Conservation (phyloP, 2,888 invertebrate genomes). For the Hydroisotoma schaefferi region DNA sequence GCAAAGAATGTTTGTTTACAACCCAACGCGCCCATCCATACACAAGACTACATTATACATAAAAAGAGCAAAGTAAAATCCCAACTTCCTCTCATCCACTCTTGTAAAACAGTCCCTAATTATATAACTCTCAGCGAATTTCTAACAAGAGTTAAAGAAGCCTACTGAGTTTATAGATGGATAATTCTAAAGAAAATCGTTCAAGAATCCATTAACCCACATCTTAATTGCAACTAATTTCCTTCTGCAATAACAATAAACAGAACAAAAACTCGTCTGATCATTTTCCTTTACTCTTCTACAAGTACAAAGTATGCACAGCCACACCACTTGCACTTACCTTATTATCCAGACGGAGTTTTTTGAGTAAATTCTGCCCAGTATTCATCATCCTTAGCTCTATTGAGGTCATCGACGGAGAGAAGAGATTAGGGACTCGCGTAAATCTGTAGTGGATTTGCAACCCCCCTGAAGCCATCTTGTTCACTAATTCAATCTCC, state of each 20-base stretch:
- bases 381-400: conserved; percentile 76
- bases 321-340: conserved; percentile 57
- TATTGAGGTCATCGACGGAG: conserved; percentile 74
- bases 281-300: background rate
- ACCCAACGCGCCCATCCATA: too few relatives aligned
- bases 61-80: too few relatives aligned
- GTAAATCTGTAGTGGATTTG: conserved; percentile 62
- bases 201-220: background rate
- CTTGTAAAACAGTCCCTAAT: too few relatives aligned
- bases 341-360: conserved; percentile 70
- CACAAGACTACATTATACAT: too few relatives aligned
- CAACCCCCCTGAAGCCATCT: conserved; percentile 63
- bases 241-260: background rate
- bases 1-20: too few relatives aligned
- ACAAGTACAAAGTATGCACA: background rate
- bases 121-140: too few relatives aligned
- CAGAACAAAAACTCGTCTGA: background rate
- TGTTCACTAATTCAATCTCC: conserved; percentile 65
- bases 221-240: background rate
- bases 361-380: conserved; percentile 60
- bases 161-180: too few relatives aligned
- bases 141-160: too few relatives aligned
- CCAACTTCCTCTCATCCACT: too few relatives aligned
- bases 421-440: conserved; percentile 76
- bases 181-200: too few relatives aligned